phyloP scores from a whole-genome alignment of 1,140 invertebrate species.

The Maconellicoccus hirsutus region DNA sequence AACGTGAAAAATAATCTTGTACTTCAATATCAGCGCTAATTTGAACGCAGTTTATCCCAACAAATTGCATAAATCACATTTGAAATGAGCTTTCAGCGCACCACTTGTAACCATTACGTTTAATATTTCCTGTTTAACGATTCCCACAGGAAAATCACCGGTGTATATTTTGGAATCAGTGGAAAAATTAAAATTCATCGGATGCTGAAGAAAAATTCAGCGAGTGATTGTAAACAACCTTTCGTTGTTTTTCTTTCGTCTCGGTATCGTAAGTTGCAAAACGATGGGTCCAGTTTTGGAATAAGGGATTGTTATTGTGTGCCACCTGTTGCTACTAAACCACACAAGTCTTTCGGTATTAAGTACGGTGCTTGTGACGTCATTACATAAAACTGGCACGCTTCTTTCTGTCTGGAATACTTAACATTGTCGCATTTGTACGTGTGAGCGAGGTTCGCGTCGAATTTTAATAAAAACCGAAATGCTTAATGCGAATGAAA shows the following conservation, averaged over 20 bases:
- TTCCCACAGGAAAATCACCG: conserved; percentile 1
- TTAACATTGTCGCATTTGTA: neutral
- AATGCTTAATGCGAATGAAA: no score
- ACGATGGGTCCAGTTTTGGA: neutral
- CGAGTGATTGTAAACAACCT: no score
- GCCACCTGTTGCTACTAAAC: neutral
- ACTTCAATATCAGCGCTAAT: neutral
- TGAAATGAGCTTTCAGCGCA: neutral
- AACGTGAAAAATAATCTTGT: neutral
- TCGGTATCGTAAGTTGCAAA: neutral
- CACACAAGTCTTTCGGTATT: conserved; percentile 3
- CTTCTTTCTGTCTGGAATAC: neutral
- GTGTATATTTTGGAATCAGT: no score
- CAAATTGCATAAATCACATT: conserved; percentile 5
- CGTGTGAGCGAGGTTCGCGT: no score
- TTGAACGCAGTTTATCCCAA: neutral
- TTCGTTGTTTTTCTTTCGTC: neutral
- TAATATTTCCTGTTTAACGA: neutral
- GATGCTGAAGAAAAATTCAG: no score
- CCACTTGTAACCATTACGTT: neutral
- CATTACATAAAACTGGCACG: neutral
- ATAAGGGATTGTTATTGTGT: neutral
- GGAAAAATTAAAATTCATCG: no score
- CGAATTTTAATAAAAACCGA: no score
- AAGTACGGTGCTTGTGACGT: neutral